A percentile compares a stretch with the other conserved stretches of the same genome.
phyloP scores from a whole-genome alignment of 2,888 invertebrate species.

The Drosophila niveifrons region DNA sequence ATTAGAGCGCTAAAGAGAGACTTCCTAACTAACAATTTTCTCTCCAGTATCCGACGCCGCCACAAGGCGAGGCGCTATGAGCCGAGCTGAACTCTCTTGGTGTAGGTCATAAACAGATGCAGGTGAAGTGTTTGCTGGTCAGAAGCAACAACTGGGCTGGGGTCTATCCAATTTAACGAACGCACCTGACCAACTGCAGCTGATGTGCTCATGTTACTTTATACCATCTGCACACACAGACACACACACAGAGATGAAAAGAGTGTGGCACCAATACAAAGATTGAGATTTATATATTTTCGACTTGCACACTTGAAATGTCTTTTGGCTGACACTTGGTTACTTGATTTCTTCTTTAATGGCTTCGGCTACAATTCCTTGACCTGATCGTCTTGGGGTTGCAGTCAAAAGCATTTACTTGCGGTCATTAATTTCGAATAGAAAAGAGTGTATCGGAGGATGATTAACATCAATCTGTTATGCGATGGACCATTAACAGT shows the following conservation, averaged over 20 bases:
- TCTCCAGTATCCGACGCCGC: slow-evolving; percentile 34
- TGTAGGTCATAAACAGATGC: slow-evolving; percentile 77
- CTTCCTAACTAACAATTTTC: slow-evolving; percentile 18
- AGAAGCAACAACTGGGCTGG: slow-evolving; percentile 42
- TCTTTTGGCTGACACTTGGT: slow-evolving; percentile 56
- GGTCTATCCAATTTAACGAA: slow-evolving; percentile 62
- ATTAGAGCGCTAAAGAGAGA: slow-evolving; percentile 2
- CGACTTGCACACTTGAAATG: slow-evolving; percentile 55
- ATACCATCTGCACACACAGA: slow-evolving; percentile 34
- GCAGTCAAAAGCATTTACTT: slow-evolving; percentile 67
- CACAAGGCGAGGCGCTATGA: slow-evolving; percentile 6
- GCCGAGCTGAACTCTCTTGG: slow-evolving; percentile 63
- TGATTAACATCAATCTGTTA: slow-evolving; percentile 6
- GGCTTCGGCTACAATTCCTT: slow-evolving; percentile 28
- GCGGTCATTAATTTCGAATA: slow-evolving; percentile 54
- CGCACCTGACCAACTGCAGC: slow-evolving; percentile 71
- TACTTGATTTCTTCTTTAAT: slow-evolving; percentile 48
- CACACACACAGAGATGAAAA: slow-evolving; percentile 11
- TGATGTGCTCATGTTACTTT: slow-evolving; percentile 67
- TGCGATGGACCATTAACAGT: slow-evolving; percentile 15
- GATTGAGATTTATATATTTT: slow-evolving; percentile 57
- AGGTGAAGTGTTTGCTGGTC: slow-evolving; percentile 55
- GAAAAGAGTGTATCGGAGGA: background rate
- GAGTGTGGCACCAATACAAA: slow-evolving; percentile 13
- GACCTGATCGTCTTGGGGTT: slow-evolving; percentile 53